phyloP scores from a whole-genome alignment of 2,888 invertebrate species.

The Dryadula phaetusa region DNA sequence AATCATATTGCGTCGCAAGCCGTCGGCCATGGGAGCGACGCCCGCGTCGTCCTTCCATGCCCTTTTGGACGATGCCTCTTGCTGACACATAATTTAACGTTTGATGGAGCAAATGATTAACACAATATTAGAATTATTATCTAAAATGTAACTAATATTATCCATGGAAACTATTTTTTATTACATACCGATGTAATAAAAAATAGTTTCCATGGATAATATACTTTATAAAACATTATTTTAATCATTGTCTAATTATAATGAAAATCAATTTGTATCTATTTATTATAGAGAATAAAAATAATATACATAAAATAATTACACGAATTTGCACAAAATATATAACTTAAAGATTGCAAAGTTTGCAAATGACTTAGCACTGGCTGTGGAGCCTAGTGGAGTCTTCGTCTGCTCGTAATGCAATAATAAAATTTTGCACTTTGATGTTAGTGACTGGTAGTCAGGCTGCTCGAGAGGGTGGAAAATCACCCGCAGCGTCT shows the following conservation, averaged over 20 bases:
- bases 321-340: background rate
- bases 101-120: slow-evolving; percentile 38
- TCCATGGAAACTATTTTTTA: too few species aligned
- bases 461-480: slow-evolving; percentile 61
- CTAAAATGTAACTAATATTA: background rate
- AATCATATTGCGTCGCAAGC: slow-evolving; percentile 51
- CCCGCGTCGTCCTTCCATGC: slow-evolving; percentile 72
- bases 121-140: slow-evolving; percentile 25
- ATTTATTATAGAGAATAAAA: too few species aligned
- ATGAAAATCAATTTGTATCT: too few species aligned
- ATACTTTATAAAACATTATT: too few species aligned
- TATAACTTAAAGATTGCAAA: slow-evolving; percentile 36
- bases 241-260: too few species aligned
- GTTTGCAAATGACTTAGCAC: slow-evolving; percentile 49
- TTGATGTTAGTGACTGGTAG: slow-evolving; percentile 66
- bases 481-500: slow-evolving; percentile 67
- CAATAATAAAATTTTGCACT: slow-evolving; percentile 75
- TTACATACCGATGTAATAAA: too few species aligned
- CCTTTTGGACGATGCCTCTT: slow-evolving; percentile 63
- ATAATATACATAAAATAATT: background rate
- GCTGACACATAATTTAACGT: slow-evolving; percentile 51
- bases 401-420: slow-evolving; percentile 59
- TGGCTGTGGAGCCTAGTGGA: background rate
- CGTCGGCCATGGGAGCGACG: slow-evolving; percentile 64
- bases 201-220: too few species aligned